Evolutionary conservation across 2,888 invertebrate genomes (phyloP).

Genomic region (Caenorhabditis parvicauda): DNA sequence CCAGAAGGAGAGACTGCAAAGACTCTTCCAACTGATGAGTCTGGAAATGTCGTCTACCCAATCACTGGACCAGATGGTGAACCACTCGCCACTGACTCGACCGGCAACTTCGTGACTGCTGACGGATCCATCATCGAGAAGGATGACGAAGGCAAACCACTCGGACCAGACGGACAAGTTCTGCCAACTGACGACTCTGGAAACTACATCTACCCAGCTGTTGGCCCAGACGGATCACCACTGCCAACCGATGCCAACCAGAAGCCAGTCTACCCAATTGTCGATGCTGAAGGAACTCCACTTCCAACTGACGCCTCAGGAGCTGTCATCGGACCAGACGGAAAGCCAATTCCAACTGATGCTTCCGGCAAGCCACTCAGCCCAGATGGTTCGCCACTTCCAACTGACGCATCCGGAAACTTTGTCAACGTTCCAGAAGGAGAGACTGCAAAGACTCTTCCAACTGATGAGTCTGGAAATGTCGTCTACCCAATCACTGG

Average conservation of each 20-base stretch:
- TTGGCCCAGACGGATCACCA: conserved; percentile 25
- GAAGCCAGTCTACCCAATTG: conserved; percentile 13
- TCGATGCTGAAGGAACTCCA: conserved; percentile 14
- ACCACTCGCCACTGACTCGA: conserved; percentile 16
- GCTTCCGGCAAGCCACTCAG: conserved; percentile 11
- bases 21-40: conserved; percentile 12
- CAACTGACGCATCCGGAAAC: conserved; percentile 39
- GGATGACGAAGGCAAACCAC: conserved; percentile 29
- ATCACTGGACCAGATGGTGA: conserved; percentile 15
- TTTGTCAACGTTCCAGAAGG: conserved; percentile 25
- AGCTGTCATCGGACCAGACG: conserved; percentile 23
- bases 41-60: conserved; percentile 18
- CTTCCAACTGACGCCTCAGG: conserved; percentile 26
- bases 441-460: conserved; percentile 15
- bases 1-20: conserved; percentile 9
- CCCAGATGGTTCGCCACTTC: conserved; percentile 33
- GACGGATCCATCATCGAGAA: conserved; percentile 18
- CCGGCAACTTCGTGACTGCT: conserved; percentile 11
- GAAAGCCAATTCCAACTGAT: conserved; percentile 15
- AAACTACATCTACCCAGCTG: conserved; percentile 29
- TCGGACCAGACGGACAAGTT: conserved; percentile 16
- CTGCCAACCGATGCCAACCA: conserved; percentile 27
- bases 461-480: conserved; percentile 27
- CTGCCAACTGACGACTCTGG: conserved; percentile 33
- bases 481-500: conserved; percentile 13